These are phyloP conservation scores for Molossus alvarezi DNA, from an alignment of 2,797 vertebrate species.

Conservation along the genomic window DNA sequence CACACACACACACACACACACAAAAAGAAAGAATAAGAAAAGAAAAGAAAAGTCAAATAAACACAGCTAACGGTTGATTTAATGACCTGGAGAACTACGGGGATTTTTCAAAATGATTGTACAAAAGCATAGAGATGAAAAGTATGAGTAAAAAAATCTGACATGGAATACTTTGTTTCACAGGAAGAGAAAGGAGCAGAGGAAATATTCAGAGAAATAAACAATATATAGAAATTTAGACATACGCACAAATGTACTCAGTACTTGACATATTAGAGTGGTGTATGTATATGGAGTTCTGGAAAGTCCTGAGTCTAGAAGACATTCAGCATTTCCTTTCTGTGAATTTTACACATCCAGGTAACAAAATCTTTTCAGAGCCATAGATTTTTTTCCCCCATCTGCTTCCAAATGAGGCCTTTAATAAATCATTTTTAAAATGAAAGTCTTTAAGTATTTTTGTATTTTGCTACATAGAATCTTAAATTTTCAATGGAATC, in stretches of 20 bases:
- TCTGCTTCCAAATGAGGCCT: neutral
- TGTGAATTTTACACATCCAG: neutral
- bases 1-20: too few relatives aligned
- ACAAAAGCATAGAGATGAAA: neutral
- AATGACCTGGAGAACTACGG: neutral
- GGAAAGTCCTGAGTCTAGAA: neutral
- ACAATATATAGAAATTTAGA: neutral
- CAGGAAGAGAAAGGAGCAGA: neutral
- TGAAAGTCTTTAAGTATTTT: slow-evolving; percentile 28
- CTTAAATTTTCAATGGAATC: neutral
- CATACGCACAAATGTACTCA: neutral
- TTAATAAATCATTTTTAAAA: slow-evolving; percentile 12
- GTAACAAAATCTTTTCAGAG: neutral
- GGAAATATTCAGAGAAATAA: slow-evolving; percentile 14
- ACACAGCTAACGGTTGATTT: neutral
- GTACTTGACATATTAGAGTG: neutral
- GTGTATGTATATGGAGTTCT: neutral
- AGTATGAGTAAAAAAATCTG: neutral
- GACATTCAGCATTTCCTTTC: neutral
- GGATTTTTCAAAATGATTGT: neutral
- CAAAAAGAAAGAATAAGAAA: too few relatives aligned
- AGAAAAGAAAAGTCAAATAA: neutral
- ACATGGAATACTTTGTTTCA: neutral
- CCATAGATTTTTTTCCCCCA: neutral
- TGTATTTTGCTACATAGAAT: neutral